A percentile compares a stretch with the other conserved stretches of the same genome.
Evolutionary conservation across 2,797 vertebrate genomes (phyloP).

Genomic region (Aeoliscus strigatus): DNA sequence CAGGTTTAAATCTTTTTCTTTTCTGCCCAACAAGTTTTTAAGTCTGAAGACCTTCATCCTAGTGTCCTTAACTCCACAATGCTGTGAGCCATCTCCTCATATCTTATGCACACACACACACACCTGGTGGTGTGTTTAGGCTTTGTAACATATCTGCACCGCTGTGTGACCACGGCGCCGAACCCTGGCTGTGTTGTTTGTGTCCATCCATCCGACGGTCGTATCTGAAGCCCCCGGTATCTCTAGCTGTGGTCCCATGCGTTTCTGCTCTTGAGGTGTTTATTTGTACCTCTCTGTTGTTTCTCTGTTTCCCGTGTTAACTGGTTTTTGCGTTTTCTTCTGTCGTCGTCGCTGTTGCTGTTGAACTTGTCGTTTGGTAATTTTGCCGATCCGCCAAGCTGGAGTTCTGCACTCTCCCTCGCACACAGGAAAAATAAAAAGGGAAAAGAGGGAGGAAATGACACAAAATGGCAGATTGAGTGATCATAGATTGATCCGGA

Average conservation of each 20-base stretch:
- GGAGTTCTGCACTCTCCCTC: slow-evolving; percentile 72
- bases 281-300: slow-evolving; percentile 21
- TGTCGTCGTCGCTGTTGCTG: slow-evolving; percentile 50
- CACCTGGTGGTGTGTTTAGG: slow-evolving; percentile 56
- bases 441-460: slow-evolving; percentile 41
- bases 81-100: slow-evolving; percentile 62
- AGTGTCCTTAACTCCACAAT: slow-evolving; percentile 55
- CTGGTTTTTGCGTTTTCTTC: slow-evolving; percentile 58
- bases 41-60: slow-evolving; percentile 34
- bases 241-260: background rate
- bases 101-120: slow-evolving; percentile 48
- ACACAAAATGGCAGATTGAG: slow-evolving; percentile 40
- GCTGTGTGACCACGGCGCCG: slow-evolving; percentile 55
- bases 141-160: slow-evolving; percentile 70
- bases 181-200: slow-evolving; percentile 55
- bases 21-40: slow-evolving; percentile 22
- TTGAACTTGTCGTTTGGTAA: slow-evolving; percentile 55
- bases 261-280: background rate
- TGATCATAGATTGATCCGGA: slow-evolving; percentile 43
- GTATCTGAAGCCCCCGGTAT: slow-evolving; percentile 26
- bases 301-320: slow-evolving; percentile 54
- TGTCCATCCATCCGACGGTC: slow-evolving; percentile 49
- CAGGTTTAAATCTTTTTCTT: background rate
- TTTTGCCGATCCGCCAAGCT: slow-evolving; percentile 69
- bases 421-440: slow-evolving; percentile 25